Conservation (phyloP, 2,113 vertebrate genomes). For the Eurypyga helias region DNA sequence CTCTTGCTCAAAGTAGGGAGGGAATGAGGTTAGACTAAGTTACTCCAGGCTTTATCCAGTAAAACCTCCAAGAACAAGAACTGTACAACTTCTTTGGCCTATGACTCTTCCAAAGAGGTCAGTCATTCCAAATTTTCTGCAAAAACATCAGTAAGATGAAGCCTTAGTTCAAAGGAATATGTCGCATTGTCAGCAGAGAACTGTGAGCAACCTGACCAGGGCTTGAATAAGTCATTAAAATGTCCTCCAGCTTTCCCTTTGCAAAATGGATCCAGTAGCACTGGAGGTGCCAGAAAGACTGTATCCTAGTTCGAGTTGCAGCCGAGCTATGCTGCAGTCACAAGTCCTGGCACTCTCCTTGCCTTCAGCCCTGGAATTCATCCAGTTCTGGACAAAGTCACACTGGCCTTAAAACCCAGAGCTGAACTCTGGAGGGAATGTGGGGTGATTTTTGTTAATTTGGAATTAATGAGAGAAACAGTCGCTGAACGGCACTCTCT, state of each 20-base stretch:
- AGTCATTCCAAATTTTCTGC: neutral
- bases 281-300: conserved; percentile 33
- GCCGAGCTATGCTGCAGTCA: neutral
- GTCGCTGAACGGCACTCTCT: neutral
- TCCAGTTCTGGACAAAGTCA: conserved; percentile 15
- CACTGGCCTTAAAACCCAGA: neutral
- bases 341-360: neutral
- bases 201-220: neutral
- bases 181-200: conserved; percentile 7
- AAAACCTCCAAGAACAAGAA: neutral
- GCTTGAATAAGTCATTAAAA: conserved; percentile 22
- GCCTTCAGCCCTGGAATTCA: neutral
- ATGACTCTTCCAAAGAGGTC: neutral
- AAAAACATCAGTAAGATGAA: neutral
- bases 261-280: neutral
- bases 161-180: neutral
- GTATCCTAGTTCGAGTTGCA: neutral
- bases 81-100: neutral
- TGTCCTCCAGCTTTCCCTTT: neutral
- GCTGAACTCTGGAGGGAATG: neutral
- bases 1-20: neutral
- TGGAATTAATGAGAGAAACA: neutral
- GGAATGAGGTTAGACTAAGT: neutral
- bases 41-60: neutral
- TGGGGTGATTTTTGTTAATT: neutral